These are phyloP conservation scores for Spermophilus dauricus DNA, from an alignment of 2,113 vertebrate species.

Conservation along the genomic window DNA sequence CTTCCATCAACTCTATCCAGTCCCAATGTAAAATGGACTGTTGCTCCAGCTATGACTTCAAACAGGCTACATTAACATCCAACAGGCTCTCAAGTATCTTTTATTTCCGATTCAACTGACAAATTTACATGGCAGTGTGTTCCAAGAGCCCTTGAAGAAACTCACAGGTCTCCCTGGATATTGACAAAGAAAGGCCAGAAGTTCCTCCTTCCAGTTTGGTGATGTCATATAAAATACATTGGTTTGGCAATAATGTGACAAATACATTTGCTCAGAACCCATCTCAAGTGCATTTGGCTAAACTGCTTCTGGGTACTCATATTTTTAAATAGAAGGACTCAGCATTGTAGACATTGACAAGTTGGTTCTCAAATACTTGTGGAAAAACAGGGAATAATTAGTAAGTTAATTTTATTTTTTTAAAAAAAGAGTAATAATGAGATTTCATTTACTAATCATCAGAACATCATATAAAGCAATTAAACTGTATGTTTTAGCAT, in stretches of 20 bases:
- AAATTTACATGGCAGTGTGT: neutral
- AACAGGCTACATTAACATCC: neutral
- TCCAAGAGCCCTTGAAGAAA: neutral
- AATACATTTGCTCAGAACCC: neutral
- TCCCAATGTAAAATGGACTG: neutral
- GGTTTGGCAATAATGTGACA: neutral
- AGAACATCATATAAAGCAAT: neutral
- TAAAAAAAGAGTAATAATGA: neutral
- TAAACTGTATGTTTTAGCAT: neutral
- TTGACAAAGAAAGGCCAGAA: neutral
- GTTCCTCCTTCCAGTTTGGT: neutral
- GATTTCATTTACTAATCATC: neutral
- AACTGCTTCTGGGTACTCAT: neutral
- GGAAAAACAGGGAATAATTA: neutral
- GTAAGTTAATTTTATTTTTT: constrained; percentile 10
- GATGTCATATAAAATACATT: neutral
- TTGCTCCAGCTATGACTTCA: neutral
- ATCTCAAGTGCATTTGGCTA: neutral
- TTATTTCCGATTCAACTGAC: neutral
- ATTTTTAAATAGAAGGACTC: neutral
- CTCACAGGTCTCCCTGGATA: neutral
- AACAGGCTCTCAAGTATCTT: neutral
- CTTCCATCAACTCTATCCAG: neutral
- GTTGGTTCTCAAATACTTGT: neutral
- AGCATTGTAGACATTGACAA: neutral